These are phyloP conservation scores for Heterodera carotae DNA, from an alignment of 1,140 invertebrate species.

Conservation along the genomic window DNA sequence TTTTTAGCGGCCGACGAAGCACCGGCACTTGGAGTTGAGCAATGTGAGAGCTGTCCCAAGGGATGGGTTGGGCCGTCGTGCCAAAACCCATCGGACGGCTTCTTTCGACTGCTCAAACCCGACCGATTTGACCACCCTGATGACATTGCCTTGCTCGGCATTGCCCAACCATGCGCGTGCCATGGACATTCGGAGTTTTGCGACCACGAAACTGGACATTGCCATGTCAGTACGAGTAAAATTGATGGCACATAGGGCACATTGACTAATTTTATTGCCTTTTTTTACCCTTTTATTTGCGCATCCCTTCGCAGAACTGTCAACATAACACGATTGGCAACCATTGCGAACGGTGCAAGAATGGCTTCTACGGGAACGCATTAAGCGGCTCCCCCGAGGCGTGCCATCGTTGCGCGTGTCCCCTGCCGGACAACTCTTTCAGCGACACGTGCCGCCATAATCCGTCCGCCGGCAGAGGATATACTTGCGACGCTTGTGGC, in stretches of 20 bases:
- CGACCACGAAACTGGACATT: conserved; percentile 81
- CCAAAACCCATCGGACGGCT: conserved; percentile 79
- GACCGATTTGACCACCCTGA: conserved; percentile 71
- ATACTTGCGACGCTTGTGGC: conserved; percentile 68
- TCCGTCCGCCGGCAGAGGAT: conserved; percentile 54
- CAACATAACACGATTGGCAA: conserved; percentile 77
- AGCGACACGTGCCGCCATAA: conserved; percentile 67
- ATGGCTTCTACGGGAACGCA: conserved; percentile 82
- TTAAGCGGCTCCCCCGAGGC: conserved; percentile 63
- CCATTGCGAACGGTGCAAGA: conserved; percentile 83
- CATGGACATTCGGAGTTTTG: conserved; percentile 79
- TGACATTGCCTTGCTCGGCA: conserved; percentile 76
- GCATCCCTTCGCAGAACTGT: conserved; percentile 75
- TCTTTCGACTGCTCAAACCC: conserved; percentile 75
- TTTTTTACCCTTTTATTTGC: not conserved
- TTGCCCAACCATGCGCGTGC: conserved; percentile 79
- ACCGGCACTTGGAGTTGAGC: conserved; percentile 82
- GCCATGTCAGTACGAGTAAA: conserved; percentile 71
- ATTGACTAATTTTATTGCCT: not conserved
- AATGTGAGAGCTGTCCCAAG: conserved; percentile 76
- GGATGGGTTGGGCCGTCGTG: conserved; percentile 61
- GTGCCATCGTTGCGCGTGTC: conserved; percentile 79
- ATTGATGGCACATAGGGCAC: conserved; percentile 38
- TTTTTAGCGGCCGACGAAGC: conserved; percentile 37
- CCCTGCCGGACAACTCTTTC: conserved; percentile 68